Evolutionary conservation across 2,113 vertebrate species (phyloP).

Genomic region (Urocynchramus pylzowi): DNA sequence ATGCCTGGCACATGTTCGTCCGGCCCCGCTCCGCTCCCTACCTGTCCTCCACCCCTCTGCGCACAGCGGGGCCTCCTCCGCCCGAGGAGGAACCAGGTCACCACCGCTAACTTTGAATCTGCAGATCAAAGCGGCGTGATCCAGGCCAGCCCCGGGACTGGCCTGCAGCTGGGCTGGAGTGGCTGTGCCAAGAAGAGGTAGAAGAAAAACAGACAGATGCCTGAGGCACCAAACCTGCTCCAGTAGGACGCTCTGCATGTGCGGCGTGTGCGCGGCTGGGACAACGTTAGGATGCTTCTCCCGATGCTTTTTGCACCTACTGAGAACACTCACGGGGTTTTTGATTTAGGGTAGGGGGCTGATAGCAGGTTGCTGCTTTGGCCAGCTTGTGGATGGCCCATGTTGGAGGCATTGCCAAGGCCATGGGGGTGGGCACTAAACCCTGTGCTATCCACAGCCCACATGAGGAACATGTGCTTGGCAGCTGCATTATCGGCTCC

Average conservation of each 20-base stretch:
- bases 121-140: constrained; percentile 53
- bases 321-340: background rate
- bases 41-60: constrained; percentile 36
- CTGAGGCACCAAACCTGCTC: constrained; percentile 18
- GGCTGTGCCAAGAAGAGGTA: constrained; percentile 24
- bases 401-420: background rate
- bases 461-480: background rate
- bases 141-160: constrained; percentile 38
- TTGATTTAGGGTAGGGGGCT: background rate
- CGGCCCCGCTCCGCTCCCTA: background rate
- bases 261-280: background rate
- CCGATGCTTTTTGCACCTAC: background rate
- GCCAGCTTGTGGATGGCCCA: background rate
- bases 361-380: background rate
- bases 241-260: background rate
- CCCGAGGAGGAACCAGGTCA: constrained; percentile 30
- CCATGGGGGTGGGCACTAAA: accelerated
- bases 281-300: background rate
- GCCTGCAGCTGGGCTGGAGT: constrained; percentile 57
- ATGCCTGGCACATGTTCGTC: constrained; percentile 45
- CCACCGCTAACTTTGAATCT: constrained; percentile 23
- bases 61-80: background rate
- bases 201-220: constrained; percentile 44
- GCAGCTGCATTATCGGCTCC: background rate
- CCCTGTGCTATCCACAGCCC: background rate